Percentiles rank a stretch among this genome's conserved stretches.
These are phyloP conservation scores for Meta bourneti DNA, from an alignment of 2,888 invertebrate genomes.

Conservation along the genomic window DNA sequence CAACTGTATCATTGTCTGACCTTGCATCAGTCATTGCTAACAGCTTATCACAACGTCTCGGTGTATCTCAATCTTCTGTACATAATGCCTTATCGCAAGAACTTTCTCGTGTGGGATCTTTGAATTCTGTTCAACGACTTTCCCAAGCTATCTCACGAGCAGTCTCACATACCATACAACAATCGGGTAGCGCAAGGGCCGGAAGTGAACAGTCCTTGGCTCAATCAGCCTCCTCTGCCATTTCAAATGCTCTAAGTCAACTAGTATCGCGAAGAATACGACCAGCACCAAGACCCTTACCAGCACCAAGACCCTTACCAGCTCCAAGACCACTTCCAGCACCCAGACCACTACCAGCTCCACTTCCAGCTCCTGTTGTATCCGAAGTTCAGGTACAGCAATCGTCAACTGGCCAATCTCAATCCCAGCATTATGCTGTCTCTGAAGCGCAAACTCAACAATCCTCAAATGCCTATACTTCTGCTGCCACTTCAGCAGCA, in stretches of 20 bases:
- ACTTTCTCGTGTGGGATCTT: not conserved
- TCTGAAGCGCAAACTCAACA: not conserved
- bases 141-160: constrained; percentile 9
- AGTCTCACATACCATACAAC: not conserved
- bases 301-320: constrained; percentile 5
- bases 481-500: not conserved
- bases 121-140: not conserved
- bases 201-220: constrained; percentile 11
- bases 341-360: not conserved
- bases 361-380: not conserved
- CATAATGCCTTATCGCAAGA: not conserved
- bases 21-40: not conserved
- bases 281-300: not conserved
- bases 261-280: not conserved
- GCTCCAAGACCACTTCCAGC: constrained; percentile 8
- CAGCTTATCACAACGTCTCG: not conserved
- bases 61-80: not conserved
- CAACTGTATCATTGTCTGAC: not conserved
- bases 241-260: not conserved
- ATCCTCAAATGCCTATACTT: not conserved
- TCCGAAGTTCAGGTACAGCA: not conserved
- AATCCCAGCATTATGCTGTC: constrained; percentile 4
- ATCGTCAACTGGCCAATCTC: not conserved
- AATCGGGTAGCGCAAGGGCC: not conserved
- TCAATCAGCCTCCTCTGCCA: not conserved